Evolutionary conservation across 2,888 invertebrate species (phyloP).

Genomic region (Drosophila acutilabella): DNA sequence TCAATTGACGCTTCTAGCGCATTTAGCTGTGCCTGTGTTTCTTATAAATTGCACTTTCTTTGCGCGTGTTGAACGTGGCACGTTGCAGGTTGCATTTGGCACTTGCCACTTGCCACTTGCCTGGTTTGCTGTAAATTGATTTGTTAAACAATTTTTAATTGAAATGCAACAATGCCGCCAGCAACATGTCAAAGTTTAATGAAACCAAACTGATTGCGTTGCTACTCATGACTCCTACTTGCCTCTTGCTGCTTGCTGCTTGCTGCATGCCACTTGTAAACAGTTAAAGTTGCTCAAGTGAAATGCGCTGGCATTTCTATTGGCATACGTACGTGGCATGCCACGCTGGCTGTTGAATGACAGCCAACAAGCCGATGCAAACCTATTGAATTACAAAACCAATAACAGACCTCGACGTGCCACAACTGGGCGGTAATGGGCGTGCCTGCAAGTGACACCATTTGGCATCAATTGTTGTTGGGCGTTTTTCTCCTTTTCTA

Average conservation of each 20-base stretch:
- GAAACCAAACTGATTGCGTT: constrained; percentile 33
- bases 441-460: constrained; percentile 51
- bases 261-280: constrained; percentile 59
- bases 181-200: constrained; percentile 64
- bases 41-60: constrained; percentile 64
- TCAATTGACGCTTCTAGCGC: constrained; percentile 67
- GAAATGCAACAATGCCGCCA: constrained; percentile 63
- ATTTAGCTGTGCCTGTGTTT: constrained; percentile 45
- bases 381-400: constrained; percentile 66
- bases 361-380: constrained; percentile 58
- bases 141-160: constrained; percentile 77
- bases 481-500: constrained; percentile 1
- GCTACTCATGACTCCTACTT: not conserved
- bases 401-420: constrained; percentile 16
- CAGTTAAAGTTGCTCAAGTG: constrained; percentile 68
- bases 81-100: constrained; percentile 8
- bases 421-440: constrained; percentile 4
- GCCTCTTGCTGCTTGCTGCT: constrained; percentile 12
- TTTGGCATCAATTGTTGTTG: constrained; percentile 44
- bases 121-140: constrained; percentile 65
- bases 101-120: constrained; percentile 29
- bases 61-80: constrained; percentile 15
- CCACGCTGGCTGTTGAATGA: constrained; percentile 59
- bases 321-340: constrained; percentile 54
- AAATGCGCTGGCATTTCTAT: constrained; percentile 68